Percentiles rank a stretch among this genome's conserved stretches.
These are phyloP conservation scores for Triops cancriformis DNA, from an alignment of 1,140 invertebrate species.

Conservation along the genomic window DNA sequence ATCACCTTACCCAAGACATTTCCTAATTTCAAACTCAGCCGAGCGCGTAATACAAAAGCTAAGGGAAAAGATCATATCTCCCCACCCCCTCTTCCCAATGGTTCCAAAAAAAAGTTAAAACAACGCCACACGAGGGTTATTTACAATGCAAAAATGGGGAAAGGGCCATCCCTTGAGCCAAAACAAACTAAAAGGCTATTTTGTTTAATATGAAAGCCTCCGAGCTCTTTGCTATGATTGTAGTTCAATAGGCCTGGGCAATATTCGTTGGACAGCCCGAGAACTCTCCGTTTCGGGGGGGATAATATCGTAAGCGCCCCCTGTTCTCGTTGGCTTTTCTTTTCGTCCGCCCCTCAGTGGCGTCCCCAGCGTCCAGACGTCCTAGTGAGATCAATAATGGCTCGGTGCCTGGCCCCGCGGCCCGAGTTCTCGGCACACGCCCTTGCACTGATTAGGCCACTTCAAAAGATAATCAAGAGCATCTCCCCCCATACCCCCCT, in stretches of 20 bases:
- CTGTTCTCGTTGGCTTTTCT: background rate
- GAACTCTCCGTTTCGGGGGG: too few relatives aligned
- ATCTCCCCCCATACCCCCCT: background rate
- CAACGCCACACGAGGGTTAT: background rate
- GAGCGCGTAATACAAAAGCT: slow-evolving; percentile 1
- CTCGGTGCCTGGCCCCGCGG: slow-evolving; percentile 10
- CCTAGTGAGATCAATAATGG: slow-evolving; percentile 13
- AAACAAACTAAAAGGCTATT: background rate
- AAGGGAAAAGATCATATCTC: background rate
- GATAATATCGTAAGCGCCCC: too few relatives aligned
- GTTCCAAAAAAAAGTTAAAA: background rate
- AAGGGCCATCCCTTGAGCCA: background rate
- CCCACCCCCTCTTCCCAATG: background rate
- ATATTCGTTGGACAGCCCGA: background rate
- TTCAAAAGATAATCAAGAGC: slow-evolving; percentile 14
- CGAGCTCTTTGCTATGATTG: background rate
- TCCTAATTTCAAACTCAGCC: slow-evolving; percentile 1
- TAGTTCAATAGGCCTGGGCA: background rate
- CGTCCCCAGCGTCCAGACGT: slow-evolving; percentile 8
- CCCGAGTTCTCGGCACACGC: slow-evolving; percentile 7
- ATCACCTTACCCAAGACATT: slow-evolving; percentile 13
- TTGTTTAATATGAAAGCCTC: background rate
- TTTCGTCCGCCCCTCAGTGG: background rate
- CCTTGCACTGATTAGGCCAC: slow-evolving; percentile 12
- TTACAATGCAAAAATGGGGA: background rate